These are phyloP conservation scores for Taxidea taxus DNA, from an alignment of 2,113 vertebrate species.

Conservation along the genomic window DNA sequence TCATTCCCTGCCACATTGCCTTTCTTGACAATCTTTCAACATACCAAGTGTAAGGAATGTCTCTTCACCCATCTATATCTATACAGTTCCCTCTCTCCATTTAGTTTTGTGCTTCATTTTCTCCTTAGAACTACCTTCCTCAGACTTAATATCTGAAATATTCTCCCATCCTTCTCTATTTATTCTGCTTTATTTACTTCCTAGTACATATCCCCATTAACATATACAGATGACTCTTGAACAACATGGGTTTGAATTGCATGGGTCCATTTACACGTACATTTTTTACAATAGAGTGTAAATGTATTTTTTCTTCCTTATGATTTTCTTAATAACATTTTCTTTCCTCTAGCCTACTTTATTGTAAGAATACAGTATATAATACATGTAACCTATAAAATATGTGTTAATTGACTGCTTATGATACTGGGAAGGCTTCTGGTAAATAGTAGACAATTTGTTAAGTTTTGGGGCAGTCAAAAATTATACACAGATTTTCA, in stretches of 20 bases:
- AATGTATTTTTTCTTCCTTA: neutral
- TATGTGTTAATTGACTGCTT: neutral
- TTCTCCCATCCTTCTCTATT: neutral
- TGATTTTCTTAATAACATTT: neutral
- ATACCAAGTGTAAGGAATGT: neutral
- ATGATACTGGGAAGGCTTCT: neutral
- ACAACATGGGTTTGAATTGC: neutral
- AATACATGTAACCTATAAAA: neutral
- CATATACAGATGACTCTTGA: neutral
- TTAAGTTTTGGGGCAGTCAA: neutral
- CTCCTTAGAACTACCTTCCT: neutral
- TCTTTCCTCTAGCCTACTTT: neutral
- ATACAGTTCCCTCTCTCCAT: neutral
- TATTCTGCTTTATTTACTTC: neutral
- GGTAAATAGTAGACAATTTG: neutral
- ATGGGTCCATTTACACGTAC: neutral
- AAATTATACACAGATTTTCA: neutral
- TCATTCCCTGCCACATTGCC: neutral
- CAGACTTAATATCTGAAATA: neutral
- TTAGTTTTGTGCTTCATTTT: neutral
- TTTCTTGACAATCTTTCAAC: neutral
- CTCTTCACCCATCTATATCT: neutral
- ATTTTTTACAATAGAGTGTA: neutral
- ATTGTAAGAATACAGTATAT: neutral
- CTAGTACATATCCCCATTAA: neutral